Conservation (phyloP, 2,888 invertebrate genomes). For the Fissipunctia ypsillon region DNA sequence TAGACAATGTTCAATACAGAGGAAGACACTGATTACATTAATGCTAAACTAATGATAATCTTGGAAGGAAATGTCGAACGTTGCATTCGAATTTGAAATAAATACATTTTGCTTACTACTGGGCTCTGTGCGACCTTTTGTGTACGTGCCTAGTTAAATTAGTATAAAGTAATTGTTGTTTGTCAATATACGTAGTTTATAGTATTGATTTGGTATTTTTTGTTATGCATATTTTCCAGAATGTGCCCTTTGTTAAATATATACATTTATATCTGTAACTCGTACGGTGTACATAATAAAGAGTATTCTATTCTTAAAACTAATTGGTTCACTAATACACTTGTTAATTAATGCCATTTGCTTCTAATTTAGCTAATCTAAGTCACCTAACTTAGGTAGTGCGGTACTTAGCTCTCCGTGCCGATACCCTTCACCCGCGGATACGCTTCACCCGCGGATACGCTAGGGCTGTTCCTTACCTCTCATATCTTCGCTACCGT, state of each 20-base stretch:
- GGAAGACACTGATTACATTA: conserved; percentile 13
- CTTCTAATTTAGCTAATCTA: conserved; percentile 26
- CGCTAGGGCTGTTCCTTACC: conserved; percentile 20
- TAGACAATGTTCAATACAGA: background rate
- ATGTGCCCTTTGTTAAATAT: too few species aligned
- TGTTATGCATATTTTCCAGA: background rate
- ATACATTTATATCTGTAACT: too few species aligned
- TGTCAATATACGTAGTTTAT: background rate
- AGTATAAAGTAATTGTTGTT: background rate
- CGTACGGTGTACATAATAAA: too few species aligned
- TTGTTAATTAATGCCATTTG: conserved; percentile 5
- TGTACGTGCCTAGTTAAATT: background rate
- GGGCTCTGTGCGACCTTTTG: background rate
- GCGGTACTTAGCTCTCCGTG: background rate
- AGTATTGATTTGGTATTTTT: background rate
- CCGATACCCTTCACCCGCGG: background rate
- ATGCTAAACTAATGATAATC: background rate
- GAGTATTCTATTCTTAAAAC: too few species aligned
- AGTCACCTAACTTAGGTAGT: background rate
- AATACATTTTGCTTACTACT: background rate
- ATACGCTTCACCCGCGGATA: conserved; percentile 3
- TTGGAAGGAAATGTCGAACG: background rate
- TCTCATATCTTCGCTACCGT: conserved; percentile 8
- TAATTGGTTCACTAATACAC: background rate
- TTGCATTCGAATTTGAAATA: background rate